Conservation (phyloP, 2,888 invertebrate genomes). For the Reticulitermes lucifugus region DNA sequence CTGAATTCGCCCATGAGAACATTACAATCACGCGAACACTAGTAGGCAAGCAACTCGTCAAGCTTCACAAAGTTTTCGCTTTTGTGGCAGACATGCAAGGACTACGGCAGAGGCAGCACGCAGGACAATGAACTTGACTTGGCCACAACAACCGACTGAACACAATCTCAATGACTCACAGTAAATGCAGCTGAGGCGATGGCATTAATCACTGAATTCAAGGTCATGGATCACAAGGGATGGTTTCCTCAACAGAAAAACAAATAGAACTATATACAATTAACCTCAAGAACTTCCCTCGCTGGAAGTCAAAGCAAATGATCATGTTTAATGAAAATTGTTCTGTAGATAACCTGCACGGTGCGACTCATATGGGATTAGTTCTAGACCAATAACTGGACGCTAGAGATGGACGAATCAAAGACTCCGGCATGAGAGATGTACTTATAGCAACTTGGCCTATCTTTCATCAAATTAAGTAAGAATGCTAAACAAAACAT, state of each 20-base stretch:
- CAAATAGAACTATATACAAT: not conserved
- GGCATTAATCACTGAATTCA: conserved; percentile 9
- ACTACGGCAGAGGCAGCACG: conserved; percentile 21
- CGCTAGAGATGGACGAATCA: no score
- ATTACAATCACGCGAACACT: not conserved
- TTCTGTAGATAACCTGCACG: no score
- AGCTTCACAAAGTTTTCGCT: not conserved
- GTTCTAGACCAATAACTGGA: no score
- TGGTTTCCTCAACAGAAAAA: not conserved
- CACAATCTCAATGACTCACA: conserved; percentile 24
- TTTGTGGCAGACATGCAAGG: not conserved
- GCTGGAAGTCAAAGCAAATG: no score
- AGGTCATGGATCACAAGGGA: not conserved
- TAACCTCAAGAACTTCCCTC: not conserved
- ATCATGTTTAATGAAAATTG: no score
- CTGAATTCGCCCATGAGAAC: not conserved
- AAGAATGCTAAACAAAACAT: no score
- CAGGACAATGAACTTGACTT: conserved; percentile 18
- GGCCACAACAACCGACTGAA: conserved; percentile 1
- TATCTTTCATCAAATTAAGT: no score
- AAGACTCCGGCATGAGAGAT: no score
- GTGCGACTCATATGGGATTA: no score
- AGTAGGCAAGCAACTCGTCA: not conserved
- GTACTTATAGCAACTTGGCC: no score
- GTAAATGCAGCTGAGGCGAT: not conserved